Evolutionary conservation across 2,797 vertebrate species (phyloP).

Genomic region (Liparis tanakae): DNA sequence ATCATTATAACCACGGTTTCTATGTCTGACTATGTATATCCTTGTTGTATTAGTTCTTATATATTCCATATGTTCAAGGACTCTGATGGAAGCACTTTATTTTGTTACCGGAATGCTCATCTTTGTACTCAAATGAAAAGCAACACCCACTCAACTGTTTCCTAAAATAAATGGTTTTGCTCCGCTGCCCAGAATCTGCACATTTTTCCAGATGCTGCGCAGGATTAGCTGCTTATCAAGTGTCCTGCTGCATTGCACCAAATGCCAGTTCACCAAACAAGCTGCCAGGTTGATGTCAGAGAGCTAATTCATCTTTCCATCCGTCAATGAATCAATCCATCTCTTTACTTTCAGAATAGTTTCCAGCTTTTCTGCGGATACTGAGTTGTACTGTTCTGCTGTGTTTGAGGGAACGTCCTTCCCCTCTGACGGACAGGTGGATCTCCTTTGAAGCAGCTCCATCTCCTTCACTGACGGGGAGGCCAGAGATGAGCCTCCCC

Average conservation of each 20-base stretch:
- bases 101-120: constrained; percentile 29
- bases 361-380: constrained; percentile 3
- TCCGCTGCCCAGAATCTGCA: background rate
- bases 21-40: background rate
- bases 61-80: constrained; percentile 14
- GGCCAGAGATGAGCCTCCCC: constrained; percentile 66
- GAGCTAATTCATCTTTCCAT: background rate
- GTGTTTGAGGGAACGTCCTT: constrained; percentile 43
- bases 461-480: constrained; percentile 65
- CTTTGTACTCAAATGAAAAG: constrained; percentile 27
- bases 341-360: constrained; percentile 25
- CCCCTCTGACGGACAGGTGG: constrained; percentile 65
- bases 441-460: constrained; percentile 69
- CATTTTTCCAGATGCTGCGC: constrained; percentile 27
- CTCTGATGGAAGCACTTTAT: constrained; percentile 1
- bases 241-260: constrained; percentile 10
- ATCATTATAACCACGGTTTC: constrained; percentile 16
- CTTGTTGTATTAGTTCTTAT: constrained; percentile 20
- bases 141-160: constrained; percentile 29
- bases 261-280: background rate
- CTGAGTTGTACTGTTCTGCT: constrained; percentile 34
- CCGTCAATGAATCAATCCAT: constrained; percentile 1
- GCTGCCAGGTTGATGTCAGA: background rate
- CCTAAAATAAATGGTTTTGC: constrained; percentile 38
- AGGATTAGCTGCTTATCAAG: constrained; percentile 2